Evolutionary conservation across 2,113 vertebrate species (phyloP).

Genomic region (Progne subis): DNA sequence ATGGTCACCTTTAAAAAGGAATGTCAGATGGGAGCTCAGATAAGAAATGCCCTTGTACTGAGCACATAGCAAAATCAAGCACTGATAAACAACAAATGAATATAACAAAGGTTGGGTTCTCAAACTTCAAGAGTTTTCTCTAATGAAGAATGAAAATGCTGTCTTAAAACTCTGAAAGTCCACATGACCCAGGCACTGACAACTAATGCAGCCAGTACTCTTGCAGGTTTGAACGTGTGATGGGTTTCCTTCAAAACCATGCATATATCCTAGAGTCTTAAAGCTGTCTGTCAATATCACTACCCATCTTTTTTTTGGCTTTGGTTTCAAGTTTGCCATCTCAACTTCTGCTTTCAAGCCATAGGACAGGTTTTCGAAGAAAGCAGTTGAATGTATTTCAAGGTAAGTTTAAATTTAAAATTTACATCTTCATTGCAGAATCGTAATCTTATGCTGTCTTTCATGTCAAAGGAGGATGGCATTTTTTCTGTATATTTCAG

Average conservation of each 20-base stretch:
- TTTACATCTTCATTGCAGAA: background rate
- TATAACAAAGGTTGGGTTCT: fast-evolving
- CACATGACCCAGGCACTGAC: background rate
- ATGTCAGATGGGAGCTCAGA: background rate
- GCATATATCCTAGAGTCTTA: background rate
- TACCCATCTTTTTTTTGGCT: background rate
- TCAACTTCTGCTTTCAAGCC: background rate
- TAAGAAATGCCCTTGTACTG: background rate
- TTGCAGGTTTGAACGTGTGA: background rate
- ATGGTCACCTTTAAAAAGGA: background rate
- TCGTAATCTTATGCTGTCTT: background rate
- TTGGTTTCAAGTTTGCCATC: background rate
- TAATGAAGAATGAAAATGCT: background rate
- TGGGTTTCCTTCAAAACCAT: background rate
- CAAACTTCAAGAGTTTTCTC: background rate
- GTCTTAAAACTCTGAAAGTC: background rate
- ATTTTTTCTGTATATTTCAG: background rate
- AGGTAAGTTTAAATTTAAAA: background rate
- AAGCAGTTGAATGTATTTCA: background rate
- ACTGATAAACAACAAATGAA: background rate
- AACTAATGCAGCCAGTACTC: background rate
- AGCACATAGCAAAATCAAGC: background rate
- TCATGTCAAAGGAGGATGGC: background rate
- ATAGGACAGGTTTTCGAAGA: background rate
- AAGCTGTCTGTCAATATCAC: background rate